Base-by-base conservation (phyloP, 2,797 vertebrate genomes). In the Myiotriccus ornatus region DNA sequence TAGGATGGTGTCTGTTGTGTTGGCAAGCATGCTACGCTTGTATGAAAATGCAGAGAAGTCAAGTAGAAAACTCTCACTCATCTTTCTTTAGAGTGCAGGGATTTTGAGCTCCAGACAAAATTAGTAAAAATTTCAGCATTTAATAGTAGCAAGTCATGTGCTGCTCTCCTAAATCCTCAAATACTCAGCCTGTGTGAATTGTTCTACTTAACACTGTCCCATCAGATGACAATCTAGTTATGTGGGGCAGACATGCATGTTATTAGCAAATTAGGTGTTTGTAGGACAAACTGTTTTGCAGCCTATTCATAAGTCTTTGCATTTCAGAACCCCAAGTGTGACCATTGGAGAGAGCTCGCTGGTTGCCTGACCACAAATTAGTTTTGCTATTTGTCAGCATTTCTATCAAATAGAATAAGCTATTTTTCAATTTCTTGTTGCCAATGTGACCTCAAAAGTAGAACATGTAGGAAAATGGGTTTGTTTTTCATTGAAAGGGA, bases 401-500 rank as follows among this genome's bases (percentile, higher is more conserved):
- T 91, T 74, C 30, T 86, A 3, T 90, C 83, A 80, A 77, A 49
- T 39, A 79, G 22, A 76, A 67, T 55, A 83, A 70, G 37, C 53
- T 94, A 67, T 89, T 95, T 94, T 93, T 88, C 89, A 87, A 77
- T 30, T 1, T 2, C 14, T 71, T 86, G 57, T 89, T 80, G 64
- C n/a, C 44, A 85, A 19, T 35, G 6, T 87, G 75, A 84, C 63
- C n/a, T 93, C 70, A 93, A 80, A 93, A 95, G 89, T 76, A 93
- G 88, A 92, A 67, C 59, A 53, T 19, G 22, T 19, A 90, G 70
- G 86, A 82, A 92, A 95, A 84, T 70, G 63, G 37, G 56, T 77
- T 92, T 94, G 53, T 15, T 89, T 93, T 95, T 89, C 55, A 88
- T 23, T 78, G 55, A 44, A 80, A 71, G 87, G 71, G 89, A 89